These are phyloP conservation scores for Papilio dardanus DNA, from an alignment of 1,140 invertebrate species.

Conservation along the genomic window DNA sequence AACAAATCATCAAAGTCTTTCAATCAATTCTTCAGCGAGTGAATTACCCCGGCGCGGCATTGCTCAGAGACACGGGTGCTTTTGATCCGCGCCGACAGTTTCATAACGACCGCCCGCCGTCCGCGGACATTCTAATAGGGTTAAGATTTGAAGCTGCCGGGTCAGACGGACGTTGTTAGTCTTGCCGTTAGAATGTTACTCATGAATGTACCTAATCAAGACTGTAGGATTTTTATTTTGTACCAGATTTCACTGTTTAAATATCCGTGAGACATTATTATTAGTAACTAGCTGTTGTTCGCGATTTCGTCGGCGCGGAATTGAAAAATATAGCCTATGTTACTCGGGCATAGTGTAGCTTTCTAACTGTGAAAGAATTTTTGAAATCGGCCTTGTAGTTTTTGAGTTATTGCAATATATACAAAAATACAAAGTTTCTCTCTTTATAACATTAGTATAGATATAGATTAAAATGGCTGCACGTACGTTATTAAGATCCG, in stretches of 20 bases:
- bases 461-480: too few species aligned
- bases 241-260: neutral
- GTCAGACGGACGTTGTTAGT: constrained; percentile 49
- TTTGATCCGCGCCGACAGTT: constrained; percentile 63
- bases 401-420: too few species aligned
- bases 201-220: neutral
- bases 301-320: constrained; percentile 1
- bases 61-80: constrained; percentile 51
- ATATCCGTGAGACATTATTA: too few species aligned
- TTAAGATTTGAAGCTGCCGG: constrained; percentile 72
- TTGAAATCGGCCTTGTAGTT: too few species aligned
- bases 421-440: too few species aligned
- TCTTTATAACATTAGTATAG: too few species aligned
- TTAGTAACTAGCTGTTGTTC: neutral
- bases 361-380: too few species aligned
- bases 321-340: too few species aligned
- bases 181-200: constrained; percentile 21
- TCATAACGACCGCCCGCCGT: constrained; percentile 54
- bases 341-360: too few species aligned
- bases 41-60: constrained; percentile 57
- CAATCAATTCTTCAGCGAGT: constrained; percentile 61
- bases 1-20: constrained; percentile 53
- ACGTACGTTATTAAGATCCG: too few species aligned
- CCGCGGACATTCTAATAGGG: constrained; percentile 71
- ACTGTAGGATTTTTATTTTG: neutral